Conservation (phyloP, 1,140 invertebrate genomes). For the Megathymus violae region DNA sequence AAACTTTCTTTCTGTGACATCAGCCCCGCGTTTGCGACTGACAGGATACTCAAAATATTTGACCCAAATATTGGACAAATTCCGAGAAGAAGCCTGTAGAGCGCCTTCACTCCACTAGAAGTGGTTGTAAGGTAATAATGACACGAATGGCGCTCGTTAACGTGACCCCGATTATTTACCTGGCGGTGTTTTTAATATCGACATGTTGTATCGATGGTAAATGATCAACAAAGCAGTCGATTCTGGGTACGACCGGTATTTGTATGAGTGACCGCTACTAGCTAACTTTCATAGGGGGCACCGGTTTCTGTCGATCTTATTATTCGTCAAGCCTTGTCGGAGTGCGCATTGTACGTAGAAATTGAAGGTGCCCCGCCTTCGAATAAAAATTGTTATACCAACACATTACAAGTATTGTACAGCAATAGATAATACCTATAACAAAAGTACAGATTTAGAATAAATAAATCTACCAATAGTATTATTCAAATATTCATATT, state of each 20-base stretch:
- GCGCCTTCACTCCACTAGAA: conserved; percentile 6
- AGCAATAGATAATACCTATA: no score
- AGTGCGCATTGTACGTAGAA: no score
- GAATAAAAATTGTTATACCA: no score
- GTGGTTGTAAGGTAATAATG: conserved; percentile 9
- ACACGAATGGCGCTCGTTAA: background rate
- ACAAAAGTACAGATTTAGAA: no score
- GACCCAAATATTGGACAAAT: conserved; percentile 37
- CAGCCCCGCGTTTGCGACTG: conserved; percentile 7
- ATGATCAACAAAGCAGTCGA: background rate
- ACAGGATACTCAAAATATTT: conserved; percentile 36
- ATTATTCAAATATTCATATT: no score
- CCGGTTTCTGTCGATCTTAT: no score
- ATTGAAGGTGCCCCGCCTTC: no score
- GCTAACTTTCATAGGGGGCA: no score
- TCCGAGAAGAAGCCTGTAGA: conserved; percentile 18
- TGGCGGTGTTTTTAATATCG: background rate
- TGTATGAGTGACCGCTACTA: no score
- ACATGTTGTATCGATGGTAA: background rate
- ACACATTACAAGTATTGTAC: no score
- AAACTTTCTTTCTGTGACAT: conserved; percentile 16
- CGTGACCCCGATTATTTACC: background rate
- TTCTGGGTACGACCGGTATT: background rate
- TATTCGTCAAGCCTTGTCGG: no score
- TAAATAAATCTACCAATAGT: no score